phyloP scores from a whole-genome alignment of 1,140 invertebrate genomes.

The Archegozetes longisetosus region DNA sequence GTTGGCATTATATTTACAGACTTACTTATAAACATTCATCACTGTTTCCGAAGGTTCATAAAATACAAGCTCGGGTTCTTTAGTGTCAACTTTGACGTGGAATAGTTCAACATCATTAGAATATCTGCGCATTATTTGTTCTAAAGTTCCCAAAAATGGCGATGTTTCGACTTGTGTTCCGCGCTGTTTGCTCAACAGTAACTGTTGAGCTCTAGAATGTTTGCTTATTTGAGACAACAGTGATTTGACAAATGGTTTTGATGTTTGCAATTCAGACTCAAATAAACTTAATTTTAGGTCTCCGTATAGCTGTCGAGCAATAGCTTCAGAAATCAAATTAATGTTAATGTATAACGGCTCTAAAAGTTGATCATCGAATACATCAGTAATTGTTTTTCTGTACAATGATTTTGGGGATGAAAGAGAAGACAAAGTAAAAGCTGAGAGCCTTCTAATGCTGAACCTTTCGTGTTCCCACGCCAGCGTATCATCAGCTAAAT shows the following conservation, averaged over 20 bases:
- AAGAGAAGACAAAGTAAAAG: slow-evolving; percentile 72
- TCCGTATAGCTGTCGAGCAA: slow-evolving; percentile 55
- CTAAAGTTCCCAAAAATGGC: neutral
- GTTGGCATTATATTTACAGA: slow-evolving; percentile 16
- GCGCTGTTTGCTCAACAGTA: slow-evolving; percentile 26
- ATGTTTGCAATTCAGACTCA: slow-evolving; percentile 4
- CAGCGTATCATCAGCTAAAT: slow-evolving; percentile 76
- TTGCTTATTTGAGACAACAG: slow-evolving; percentile 1
- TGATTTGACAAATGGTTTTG: slow-evolving; percentile 4
- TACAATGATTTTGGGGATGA: slow-evolving; percentile 33
- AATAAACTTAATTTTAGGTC: slow-evolving; percentile 21
- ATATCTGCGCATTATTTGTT: slow-evolving; percentile 21
- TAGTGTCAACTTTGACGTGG: slow-evolving; percentile 20
- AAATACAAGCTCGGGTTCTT: slow-evolving; percentile 84
- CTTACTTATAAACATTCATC: slow-evolving; percentile 74
- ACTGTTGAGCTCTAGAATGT: slow-evolving; percentile 7
- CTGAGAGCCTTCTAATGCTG: slow-evolving; percentile 26
- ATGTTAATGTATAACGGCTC: slow-evolving; percentile 49
- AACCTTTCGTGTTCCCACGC: slow-evolving; percentile 71
- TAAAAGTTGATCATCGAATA: slow-evolving; percentile 34
- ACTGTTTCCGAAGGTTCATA: slow-evolving; percentile 60
- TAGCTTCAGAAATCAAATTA: slow-evolving; percentile 55
- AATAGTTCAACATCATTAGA: slow-evolving; percentile 5
- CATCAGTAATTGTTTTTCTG: slow-evolving; percentile 32
- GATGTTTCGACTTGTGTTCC: slow-evolving; percentile 12